Base-by-base conservation (phyloP, 92 coral and sea anemone genomes). In the Parazoanthus atlanticus region DNA sequence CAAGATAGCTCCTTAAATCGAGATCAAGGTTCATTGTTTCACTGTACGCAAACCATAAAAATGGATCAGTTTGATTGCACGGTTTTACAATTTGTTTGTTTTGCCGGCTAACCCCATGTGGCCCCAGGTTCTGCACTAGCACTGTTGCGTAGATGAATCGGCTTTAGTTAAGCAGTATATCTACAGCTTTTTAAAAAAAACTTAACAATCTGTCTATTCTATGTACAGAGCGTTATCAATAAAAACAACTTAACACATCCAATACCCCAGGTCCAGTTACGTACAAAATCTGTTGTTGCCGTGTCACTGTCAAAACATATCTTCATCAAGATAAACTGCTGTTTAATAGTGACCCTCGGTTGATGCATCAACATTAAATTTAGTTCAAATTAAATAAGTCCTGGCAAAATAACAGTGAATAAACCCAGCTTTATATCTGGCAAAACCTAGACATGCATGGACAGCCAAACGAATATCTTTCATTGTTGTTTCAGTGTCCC, bases 181-280 rank as follows among this genome's bases (percentile, higher is more conserved):
- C 65, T 21, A 40, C 25, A 40, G 0, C 40, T 41, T 28, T 31
- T 83, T 41, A 29, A 13, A 13, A 84, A 70, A 84, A 31, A 29
- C 25, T 41, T 41, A 19, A 83, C 17, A 4, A 41, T 31, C 31
- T 43, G 29, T 56, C 23, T 54, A 78, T 78, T 46, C 17, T 78
- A 52, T 83, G 86, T 84, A 84, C 78, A 84, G 46, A 69, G 78
- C 36, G n/a, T 58, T 70, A 26, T 46, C 19, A 41, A 43, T 70
- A 66, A 83, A 64, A 36, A 52, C 33, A 29, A 40, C 78, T 9
- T 9, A 17, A 15, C 29, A 9, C 5, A 13, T 30, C 19, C 46
- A n/a, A 52, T 29, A 36, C 29, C 28, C 74, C 47, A 29, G 31
- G 11, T 28, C 34, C 10, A 43, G 46, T 12, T 26, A 26, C 54